phyloP scores from a whole-genome alignment of 2,113 vertebrate species.

The Calypte anna region DNA sequence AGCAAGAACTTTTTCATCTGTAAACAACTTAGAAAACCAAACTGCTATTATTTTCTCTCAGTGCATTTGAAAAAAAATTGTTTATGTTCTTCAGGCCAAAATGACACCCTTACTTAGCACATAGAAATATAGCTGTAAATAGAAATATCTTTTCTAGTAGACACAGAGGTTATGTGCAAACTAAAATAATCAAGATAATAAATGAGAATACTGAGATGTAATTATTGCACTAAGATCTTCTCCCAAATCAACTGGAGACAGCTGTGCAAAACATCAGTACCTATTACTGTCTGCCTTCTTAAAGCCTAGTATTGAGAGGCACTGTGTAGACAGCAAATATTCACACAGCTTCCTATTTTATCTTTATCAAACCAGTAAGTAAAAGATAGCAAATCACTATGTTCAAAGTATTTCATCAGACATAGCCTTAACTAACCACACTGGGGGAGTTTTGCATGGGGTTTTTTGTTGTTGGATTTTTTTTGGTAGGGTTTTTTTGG shows the following conservation, averaged over 20 bases:
- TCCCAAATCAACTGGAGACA: not conserved
- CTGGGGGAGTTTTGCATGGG: fast-evolving
- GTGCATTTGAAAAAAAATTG: not conserved
- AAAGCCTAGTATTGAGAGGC: not conserved
- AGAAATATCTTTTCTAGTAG: not conserved
- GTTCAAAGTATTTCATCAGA: not conserved
- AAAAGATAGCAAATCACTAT: not conserved
- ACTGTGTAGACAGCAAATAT: not conserved
- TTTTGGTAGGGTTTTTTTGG: fast-evolving
- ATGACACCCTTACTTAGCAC: not conserved
- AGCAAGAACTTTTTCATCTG: not conserved
- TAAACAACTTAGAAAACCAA: not conserved
- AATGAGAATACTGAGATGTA: not conserved
- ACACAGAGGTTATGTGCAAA: not conserved
- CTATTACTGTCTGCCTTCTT: not conserved
- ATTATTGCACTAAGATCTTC: not conserved
- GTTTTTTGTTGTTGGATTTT: not conserved
- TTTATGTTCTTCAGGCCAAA: not conserved
- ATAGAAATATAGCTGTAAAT: not conserved
- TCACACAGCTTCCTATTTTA: not conserved
- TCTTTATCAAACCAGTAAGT: not conserved
- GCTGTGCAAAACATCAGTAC: not conserved
- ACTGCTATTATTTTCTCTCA: not conserved
- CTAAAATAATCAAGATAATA: not conserved
- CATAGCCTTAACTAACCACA: not conserved